Evolutionary conservation across 2,113 vertebrate genomes (phyloP).

Genomic region (Prunella himalayana): DNA sequence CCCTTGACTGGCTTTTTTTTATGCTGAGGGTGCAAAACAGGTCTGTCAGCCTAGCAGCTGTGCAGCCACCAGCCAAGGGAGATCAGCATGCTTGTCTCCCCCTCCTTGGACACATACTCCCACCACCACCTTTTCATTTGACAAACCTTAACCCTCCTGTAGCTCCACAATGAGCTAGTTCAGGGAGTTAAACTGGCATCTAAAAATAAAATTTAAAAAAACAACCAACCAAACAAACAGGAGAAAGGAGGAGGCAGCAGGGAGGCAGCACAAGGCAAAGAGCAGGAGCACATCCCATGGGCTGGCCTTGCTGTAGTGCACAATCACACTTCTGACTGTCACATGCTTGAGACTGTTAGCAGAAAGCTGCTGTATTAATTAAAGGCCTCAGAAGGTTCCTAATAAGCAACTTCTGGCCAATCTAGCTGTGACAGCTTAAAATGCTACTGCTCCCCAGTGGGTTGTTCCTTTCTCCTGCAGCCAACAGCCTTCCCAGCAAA

Average conservation of each 20-base stretch:
- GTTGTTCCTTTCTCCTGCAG: not conserved
- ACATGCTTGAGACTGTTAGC: not conserved
- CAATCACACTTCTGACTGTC: not conserved
- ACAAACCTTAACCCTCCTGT: not conserved
- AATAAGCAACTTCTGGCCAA: conserved; percentile 31
- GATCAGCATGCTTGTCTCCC: not conserved
- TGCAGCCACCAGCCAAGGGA: not conserved
- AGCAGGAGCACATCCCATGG: not conserved
- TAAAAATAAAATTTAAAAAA: not conserved
- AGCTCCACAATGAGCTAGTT: not conserved
- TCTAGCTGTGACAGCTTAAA: not conserved
- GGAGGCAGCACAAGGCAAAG: not conserved
- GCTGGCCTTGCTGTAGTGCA: not conserved
- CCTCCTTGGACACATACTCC: not conserved
- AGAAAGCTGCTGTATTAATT: conserved; percentile 32
- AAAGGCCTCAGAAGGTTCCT: conserved; percentile 31
- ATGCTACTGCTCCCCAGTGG: not conserved
- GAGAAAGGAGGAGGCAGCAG: not conserved
- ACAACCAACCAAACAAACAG: not conserved
- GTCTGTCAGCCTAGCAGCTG: not conserved
- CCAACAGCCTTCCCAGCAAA: not conserved
- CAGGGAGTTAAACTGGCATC: not conserved
- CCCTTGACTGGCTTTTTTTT: not conserved
- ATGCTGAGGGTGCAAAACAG: not conserved
- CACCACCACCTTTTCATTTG: not conserved